These are phyloP conservation scores for Parus major DNA, from an alignment of 2,113 vertebrate genomes.

Conservation along the genomic window DNA sequence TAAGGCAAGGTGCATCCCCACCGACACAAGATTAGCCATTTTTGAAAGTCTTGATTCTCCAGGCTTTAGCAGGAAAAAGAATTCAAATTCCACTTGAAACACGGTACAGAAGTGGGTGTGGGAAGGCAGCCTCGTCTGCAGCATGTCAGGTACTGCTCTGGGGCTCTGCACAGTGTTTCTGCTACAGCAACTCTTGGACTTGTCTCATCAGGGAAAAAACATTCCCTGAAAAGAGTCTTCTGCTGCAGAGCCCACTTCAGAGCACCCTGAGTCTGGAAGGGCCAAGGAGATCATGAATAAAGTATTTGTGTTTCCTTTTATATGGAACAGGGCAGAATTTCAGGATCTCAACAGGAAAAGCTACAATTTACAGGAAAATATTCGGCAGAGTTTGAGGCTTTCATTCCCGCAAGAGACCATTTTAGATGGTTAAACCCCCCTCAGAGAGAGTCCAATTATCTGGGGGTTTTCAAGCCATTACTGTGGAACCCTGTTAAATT, in stretches of 20 bases:
- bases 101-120: not conserved
- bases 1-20: not conserved
- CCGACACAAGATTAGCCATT: not conserved
- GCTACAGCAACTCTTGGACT: not conserved
- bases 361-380: not conserved
- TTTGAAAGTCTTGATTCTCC: not conserved
- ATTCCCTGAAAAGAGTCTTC: not conserved
- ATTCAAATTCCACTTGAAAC: not conserved
- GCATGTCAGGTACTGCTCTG: fast-evolving
- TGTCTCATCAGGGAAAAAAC: not conserved
- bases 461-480: not conserved
- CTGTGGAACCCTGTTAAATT: not conserved
- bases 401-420: not conserved
- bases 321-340: not conserved
- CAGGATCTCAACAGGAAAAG: not conserved
- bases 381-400: not conserved
- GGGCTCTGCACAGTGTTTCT: not conserved
- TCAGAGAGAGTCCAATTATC: not conserved
- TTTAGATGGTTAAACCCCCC: not conserved
- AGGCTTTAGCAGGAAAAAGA: not conserved
- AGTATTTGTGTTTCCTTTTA: not conserved
- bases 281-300: not conserved
- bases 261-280: not conserved
- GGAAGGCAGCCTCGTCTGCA: not conserved
- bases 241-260: not conserved